A percentile compares a stretch with the other conserved stretches of the same genome.
Evolutionary conservation across 2,888 invertebrate genomes (phyloP).

Genomic region (Synergus umbraculus): DNA sequence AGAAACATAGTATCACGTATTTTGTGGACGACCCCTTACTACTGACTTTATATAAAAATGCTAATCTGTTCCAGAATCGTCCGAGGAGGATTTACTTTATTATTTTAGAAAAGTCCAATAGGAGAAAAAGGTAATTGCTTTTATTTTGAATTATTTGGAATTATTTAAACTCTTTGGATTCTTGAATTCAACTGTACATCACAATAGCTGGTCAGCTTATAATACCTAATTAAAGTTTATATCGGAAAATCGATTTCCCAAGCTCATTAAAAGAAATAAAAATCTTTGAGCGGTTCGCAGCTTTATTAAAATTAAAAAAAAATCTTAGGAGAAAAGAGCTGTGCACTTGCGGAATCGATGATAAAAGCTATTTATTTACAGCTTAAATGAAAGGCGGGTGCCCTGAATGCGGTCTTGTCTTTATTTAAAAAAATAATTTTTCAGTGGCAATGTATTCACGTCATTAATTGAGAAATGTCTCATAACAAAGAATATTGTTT

Average conservation of each 20-base stretch:
- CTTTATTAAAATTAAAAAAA: not conserved
- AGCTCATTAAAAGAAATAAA: not conserved
- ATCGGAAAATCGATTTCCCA: not conserved
- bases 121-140: too few relatives aligned
- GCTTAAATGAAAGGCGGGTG: not conserved
- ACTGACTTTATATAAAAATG: too few relatives aligned
- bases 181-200: too few relatives aligned
- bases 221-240: not conserved
- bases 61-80: too few relatives aligned
- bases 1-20: too few relatives aligned
- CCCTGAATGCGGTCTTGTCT: slow-evolving; percentile 12
- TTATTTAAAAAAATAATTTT: slow-evolving; percentile 30
- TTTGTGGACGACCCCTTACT: too few relatives aligned
- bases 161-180: too few relatives aligned
- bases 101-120: too few relatives aligned
- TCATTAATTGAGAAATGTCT: slow-evolving; percentile 25
- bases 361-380: slow-evolving; percentile 11
- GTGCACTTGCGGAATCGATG: slow-evolving; percentile 2
- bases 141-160: too few relatives aligned
- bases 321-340: not conserved
- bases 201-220: not conserved
- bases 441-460: slow-evolving; percentile 31
- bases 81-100: too few relatives aligned
- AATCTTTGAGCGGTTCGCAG: not conserved
- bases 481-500: slow-evolving; percentile 32